Evolutionary conservation across 2,888 invertebrate genomes (phyloP), one percentile per base, ranked within the genome.

Genomic region (Biston betularia): DNA sequence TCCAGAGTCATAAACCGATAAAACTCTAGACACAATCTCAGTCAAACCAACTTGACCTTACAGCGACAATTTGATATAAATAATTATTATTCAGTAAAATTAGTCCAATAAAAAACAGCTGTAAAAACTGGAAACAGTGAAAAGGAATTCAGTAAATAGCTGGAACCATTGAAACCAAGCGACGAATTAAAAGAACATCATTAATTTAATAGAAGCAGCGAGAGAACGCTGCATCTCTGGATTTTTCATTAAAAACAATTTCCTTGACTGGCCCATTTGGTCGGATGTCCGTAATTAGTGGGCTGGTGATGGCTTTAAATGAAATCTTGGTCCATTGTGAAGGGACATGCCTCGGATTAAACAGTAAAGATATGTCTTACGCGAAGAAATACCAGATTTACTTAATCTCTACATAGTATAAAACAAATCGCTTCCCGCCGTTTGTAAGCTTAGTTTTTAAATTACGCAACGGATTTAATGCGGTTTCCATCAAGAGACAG

Each of bases 241-340:
- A 85, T 86, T 86, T 87, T 87, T 87, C 86, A 85, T 88, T 86
- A 84, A 87, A 87, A 86, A 86, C 86, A 87, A 86, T 87, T 84
- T 82, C 82, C 79, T 78, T 74, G 78, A 79, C 75, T 80, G 80
- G 59, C 35, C 80, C 81, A 80, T 85, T 85, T 79, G 54, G 79
- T 80, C 77, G 80, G 85, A 85, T 84, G 85, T 77, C 74, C 77
- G 82, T 83, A 86, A 87, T 87, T 87, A 87, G 85, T 80, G 77
- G 81, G 71, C 63, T 79, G 76, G 83, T 86, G 84, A 87, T 86
- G 83, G 84, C 80, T 79, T 52, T 75, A 79, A 81, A 83, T 79
- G 79, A 84, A 86, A 84, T 84, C 84, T 82, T 71, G 69, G 75
- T 70, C 79, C 68, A 79, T 82, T 82, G 80, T 81, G 62, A 67